These are phyloP conservation scores for Forpus xanthops DNA, from an alignment of 2,797 vertebrate genomes.

Conservation along the genomic window DNA sequence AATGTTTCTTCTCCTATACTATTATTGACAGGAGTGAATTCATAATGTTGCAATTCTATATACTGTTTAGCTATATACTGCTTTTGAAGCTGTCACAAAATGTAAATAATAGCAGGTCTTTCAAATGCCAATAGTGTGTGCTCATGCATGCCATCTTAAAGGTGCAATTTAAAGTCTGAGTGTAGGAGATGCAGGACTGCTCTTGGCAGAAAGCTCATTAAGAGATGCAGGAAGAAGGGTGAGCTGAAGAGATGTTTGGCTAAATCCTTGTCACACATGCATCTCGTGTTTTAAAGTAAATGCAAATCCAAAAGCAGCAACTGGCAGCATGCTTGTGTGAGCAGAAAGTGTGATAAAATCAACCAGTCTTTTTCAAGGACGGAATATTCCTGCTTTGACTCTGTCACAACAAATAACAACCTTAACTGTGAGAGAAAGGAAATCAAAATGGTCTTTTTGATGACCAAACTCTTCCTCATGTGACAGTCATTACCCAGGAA, in stretches of 20 bases:
- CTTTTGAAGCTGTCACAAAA: background rate
- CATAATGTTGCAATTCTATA: too few relatives aligned
- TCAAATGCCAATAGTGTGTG: background rate
- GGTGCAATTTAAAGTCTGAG: background rate
- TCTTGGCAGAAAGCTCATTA: background rate
- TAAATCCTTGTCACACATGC: background rate
- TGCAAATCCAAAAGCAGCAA: background rate
- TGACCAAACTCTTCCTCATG: background rate
- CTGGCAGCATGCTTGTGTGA: accelerated
- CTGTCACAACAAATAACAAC: background rate
- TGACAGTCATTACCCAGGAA: background rate
- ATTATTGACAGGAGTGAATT: background rate
- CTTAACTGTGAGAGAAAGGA: background rate
- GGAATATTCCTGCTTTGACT: background rate
- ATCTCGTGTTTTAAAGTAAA: background rate
- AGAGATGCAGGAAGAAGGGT: background rate
- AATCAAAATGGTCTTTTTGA: background rate
- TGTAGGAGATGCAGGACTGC: background rate
- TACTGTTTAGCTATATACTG: background rate
- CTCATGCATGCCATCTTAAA: background rate
- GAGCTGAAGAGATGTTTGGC: background rate
- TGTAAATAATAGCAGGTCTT: background rate
- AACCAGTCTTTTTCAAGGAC: background rate
- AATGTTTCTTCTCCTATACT: background rate
- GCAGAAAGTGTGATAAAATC: background rate